Conservation (phyloP, 1,140 invertebrate genomes). For the Drosophila repletoides region DNA sequence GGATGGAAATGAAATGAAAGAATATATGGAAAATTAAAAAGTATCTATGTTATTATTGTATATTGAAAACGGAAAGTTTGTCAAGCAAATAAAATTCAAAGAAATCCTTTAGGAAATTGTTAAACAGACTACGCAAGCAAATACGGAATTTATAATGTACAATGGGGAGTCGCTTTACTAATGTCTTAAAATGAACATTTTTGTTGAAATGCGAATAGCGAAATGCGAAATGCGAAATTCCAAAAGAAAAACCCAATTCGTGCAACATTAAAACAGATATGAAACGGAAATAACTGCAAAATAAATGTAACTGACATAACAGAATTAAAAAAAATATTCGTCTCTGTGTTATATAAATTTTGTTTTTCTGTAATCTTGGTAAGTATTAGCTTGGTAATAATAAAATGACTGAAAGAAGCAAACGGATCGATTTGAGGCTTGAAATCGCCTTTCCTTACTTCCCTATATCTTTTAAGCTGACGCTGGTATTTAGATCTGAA, state of each 20-base stretch:
- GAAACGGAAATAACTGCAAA: constrained; percentile 75
- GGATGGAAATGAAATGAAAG: constrained; percentile 32
- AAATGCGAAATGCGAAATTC: constrained; percentile 48
- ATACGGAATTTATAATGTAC: constrained; percentile 78
- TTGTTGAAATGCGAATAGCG: constrained; percentile 58
- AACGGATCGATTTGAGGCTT: too few relatives aligned
- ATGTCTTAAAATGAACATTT: constrained; percentile 68
- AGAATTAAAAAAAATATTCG: constrained; percentile 22
- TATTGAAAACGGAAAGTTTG: constrained; percentile 33
- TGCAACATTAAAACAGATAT: constrained; percentile 68
- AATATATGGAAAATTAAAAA: constrained; percentile 29
- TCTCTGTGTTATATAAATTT: constrained; percentile 1
- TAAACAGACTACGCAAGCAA: constrained; percentile 73
- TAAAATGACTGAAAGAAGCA: too few relatives aligned
- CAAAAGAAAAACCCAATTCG: constrained; percentile 64
- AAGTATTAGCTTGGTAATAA: background rate
- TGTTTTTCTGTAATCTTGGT: background rate
- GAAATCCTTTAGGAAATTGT: constrained; percentile 37
- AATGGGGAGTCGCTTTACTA: constrained; percentile 75
- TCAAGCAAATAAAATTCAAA: constrained; percentile 26
- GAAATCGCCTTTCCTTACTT: too few relatives aligned
- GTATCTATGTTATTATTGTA: constrained; percentile 29
- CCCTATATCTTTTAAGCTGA: too few relatives aligned
- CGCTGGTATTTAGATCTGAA: too few relatives aligned
- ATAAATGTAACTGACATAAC: constrained; percentile 80